Evolutionary conservation across 2,113 vertebrate species (phyloP).

Genomic region (Sula dactylatra): DNA sequence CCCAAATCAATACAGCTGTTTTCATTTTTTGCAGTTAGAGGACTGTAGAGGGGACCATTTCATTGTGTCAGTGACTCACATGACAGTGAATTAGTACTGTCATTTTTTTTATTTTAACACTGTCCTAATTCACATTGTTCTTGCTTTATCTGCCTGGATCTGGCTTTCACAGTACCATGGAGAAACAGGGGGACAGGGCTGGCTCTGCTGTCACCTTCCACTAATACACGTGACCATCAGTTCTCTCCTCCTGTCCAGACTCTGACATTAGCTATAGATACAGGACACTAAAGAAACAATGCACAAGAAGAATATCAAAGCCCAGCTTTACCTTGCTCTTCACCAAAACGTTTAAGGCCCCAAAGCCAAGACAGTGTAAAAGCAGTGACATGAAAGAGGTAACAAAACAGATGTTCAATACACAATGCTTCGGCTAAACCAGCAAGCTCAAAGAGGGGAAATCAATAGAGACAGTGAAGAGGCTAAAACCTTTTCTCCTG

Average conservation of each 20-base stretch:
- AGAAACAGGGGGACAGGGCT: neutral
- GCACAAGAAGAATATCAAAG: neutral
- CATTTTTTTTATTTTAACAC: neutral
- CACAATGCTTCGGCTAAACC: neutral
- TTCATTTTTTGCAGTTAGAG: neutral
- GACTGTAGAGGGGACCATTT: neutral
- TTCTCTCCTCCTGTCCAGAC: neutral
- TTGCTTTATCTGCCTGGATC: neutral
- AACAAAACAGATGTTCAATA: neutral
- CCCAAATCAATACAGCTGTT: neutral
- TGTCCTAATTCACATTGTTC: neutral
- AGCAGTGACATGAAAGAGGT: neutral
- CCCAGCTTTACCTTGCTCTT: neutral
- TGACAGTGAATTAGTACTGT: neutral
- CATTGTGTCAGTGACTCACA: neutral
- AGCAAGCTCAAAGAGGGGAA: neutral
- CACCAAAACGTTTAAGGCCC: neutral
- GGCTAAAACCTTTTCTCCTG: neutral
- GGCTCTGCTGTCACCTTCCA: neutral
- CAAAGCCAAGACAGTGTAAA: neutral
- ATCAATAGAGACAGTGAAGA: neutral
- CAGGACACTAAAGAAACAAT: neutral
- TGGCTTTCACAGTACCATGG: neutral
- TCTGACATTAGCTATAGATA: neutral
- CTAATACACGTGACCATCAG: accelerated